phyloP scores from a whole-genome alignment of 2,888 invertebrate species.

The Catocala nupta region DNA sequence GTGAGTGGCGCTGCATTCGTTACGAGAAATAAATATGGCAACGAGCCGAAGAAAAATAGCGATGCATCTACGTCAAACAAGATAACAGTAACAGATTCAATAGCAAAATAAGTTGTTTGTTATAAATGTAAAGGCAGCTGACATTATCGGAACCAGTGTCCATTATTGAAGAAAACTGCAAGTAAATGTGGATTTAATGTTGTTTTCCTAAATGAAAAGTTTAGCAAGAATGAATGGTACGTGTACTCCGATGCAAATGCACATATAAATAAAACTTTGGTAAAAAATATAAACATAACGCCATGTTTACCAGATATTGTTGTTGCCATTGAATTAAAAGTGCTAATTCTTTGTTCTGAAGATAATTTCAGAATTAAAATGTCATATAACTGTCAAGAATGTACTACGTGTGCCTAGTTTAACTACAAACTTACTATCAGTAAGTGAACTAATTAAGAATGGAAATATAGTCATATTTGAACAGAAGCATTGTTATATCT shows the following conservation, averaged over 20 bases:
- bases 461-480: slow-evolving; percentile 31
- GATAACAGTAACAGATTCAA: too few species aligned
- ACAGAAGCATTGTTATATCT: slow-evolving; percentile 17
- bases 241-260: not conserved
- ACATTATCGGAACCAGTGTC: slow-evolving; percentile 8
- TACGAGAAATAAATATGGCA: not conserved
- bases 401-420: slow-evolving; percentile 47
- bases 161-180: not conserved
- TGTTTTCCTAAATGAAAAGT: slow-evolving; percentile 2
- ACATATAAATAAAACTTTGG: slow-evolving; percentile 18
- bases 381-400: slow-evolving; percentile 25
- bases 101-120: not conserved
- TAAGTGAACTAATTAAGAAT: slow-evolving; percentile 40
- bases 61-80: too few species aligned
- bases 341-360: slow-evolving; percentile 36
- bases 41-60: too few species aligned
- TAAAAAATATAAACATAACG: slow-evolving; percentile 10
- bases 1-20: not conserved
- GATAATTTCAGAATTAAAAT: slow-evolving; percentile 30
- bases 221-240: slow-evolving; percentile 3
- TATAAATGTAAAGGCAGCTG: not conserved
- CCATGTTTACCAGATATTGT: slow-evolving; percentile 24
- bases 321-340: slow-evolving; percentile 33
- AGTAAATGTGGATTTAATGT: not conserved
- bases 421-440: slow-evolving; percentile 32